Percentiles rank a stretch among this genome's conserved stretches.
phyloP scores from a whole-genome alignment of 2,113 vertebrate genomes.

The Galbula dea region DNA sequence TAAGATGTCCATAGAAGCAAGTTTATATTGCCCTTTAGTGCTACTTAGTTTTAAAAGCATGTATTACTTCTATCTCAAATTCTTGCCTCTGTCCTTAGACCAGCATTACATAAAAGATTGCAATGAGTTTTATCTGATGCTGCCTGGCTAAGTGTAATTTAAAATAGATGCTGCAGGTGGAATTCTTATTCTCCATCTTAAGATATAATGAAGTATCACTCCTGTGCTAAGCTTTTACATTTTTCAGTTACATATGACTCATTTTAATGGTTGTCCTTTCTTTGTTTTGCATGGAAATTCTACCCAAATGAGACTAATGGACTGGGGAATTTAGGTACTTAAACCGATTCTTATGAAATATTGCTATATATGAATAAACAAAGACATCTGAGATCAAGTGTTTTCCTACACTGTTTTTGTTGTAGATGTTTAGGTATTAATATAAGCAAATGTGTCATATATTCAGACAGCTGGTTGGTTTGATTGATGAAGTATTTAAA shows the following conservation, averaged over 20 bases:
- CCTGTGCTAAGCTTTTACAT: not conserved
- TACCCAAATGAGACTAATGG: not conserved
- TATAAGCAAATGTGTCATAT: not conserved
- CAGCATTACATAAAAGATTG: not conserved
- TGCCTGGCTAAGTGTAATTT: not conserved
- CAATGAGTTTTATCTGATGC: not conserved
- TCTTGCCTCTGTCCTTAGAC: not conserved
- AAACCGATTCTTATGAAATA: not conserved
- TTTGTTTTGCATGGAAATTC: not conserved
- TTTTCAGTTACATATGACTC: not conserved
- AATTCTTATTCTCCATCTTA: not conserved
- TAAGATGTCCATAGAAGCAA: not conserved
- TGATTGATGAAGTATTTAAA: not conserved
- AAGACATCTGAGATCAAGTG: not conserved
- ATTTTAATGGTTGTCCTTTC: not conserved
- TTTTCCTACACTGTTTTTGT: not conserved
- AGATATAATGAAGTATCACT: not conserved
- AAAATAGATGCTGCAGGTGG: not conserved
- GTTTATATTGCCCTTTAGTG: not conserved
- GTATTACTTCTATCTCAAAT: not conserved
- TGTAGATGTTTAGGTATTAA: not conserved
- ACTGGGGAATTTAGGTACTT: not conserved
- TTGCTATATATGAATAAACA: not conserved
- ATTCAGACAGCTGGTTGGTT: not conserved
- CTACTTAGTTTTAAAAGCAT: not conserved